Conservation (phyloP, 2,888 invertebrate genomes). For the Petrolisthes manimaculis region DNA sequence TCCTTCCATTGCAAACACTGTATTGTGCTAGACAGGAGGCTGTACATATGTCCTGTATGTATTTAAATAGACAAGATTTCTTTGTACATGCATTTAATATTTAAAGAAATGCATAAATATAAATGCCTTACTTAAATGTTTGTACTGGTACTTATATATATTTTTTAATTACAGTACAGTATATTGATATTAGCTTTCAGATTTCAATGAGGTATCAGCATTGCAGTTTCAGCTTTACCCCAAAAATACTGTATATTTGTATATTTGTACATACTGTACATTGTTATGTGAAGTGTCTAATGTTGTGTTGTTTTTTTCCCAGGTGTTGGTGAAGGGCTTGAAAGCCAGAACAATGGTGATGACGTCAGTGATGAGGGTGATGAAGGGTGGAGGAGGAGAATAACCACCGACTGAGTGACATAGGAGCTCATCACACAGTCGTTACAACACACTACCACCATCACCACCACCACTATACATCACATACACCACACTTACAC, state of each 20-base stretch:
- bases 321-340: conserved; percentile 16
- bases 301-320: neutral
- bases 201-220: too few species aligned
- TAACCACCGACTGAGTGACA: neutral
- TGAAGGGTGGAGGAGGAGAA: conserved; percentile 33
- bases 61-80: too few species aligned
- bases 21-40: too few species aligned
- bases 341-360: neutral
- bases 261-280: neutral
- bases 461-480: neutral
- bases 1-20: too few species aligned
- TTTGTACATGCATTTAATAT: neutral
- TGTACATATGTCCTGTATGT: too few species aligned
- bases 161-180: neutral
- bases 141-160: neutral
- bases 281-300: neutral
- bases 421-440: neutral
- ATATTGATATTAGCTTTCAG: neutral
- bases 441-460: neutral
- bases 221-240: too few species aligned
- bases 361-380: conserved; percentile 31
- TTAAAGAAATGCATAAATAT: neutral
- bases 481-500: neutral
- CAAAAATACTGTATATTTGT: neutral
- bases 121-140: too few species aligned